phyloP scores from a whole-genome alignment of 2,797 vertebrate species.

The Cirrhinus molitorella region DNA sequence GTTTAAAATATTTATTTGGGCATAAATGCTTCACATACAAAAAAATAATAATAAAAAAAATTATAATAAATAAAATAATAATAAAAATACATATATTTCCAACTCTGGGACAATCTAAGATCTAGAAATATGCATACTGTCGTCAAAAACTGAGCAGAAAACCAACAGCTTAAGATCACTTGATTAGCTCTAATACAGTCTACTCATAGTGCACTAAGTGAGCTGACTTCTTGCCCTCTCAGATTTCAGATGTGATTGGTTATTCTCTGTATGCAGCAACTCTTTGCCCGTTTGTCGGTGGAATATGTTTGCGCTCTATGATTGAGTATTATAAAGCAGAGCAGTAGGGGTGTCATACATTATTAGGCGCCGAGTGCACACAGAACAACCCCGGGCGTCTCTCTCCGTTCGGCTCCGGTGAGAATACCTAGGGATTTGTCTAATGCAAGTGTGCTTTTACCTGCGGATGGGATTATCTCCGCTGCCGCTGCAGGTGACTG shows the following conservation, averaged over 20 bases:
- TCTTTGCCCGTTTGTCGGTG: conserved; percentile 28
- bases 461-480: conserved; percentile 38
- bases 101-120: not conserved
- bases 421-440: conserved; percentile 47
- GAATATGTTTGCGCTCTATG: conserved; percentile 57
- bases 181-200: not conserved
- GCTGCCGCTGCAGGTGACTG: not conserved
- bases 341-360: conserved; percentile 55
- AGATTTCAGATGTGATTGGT: conserved; percentile 16
- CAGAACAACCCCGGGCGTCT: conserved; percentile 27
- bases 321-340: conserved; percentile 58
- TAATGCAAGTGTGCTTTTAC: conserved; percentile 54
- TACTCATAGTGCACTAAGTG: not conserved
- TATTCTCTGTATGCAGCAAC: conserved; percentile 25
- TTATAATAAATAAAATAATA: not conserved
- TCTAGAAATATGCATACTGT: not conserved
- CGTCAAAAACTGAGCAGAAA: not conserved
- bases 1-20: not conserved
- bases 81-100: not conserved
- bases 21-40: not conserved
- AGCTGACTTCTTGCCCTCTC: not conserved
- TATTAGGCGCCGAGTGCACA: conserved; percentile 48
- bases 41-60: not conserved
- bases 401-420: conserved; percentile 11
- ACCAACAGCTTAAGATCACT: not conserved